Percentiles rank a stretch among this genome's conserved stretches.
Conservation (phyloP, 2,888 invertebrate species). For the Oxytorus armatus region DNA sequence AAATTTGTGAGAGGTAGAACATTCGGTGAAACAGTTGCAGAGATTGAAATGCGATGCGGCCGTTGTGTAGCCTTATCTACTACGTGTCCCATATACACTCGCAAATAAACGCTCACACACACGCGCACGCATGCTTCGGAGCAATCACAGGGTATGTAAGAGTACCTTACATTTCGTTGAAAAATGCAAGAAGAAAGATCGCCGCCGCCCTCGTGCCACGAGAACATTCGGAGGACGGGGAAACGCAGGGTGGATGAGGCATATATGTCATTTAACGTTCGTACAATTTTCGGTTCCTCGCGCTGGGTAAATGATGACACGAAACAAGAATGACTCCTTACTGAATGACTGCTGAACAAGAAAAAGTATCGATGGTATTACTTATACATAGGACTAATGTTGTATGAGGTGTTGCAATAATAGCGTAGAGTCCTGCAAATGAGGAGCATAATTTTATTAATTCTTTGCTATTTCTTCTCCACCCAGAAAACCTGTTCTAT, state of each 20-base stretch:
- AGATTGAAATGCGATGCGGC: constrained; percentile 27
- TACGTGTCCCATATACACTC: not conserved
- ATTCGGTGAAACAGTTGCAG: not conserved
- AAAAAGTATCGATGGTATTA: not conserved
- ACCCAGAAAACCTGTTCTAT: not conserved
- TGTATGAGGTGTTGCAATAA: constrained; percentile 8
- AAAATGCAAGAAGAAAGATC: constrained; percentile 21
- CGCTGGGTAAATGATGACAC: no score
- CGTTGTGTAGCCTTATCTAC: constrained; percentile 8
- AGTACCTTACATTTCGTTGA: no score
- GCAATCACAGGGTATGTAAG: not conserved
- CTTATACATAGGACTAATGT: not conserved
- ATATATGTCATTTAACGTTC: constrained; percentile 40
- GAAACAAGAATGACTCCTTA: no score
- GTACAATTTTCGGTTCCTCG: constrained; percentile 26
- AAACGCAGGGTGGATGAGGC: not conserved
- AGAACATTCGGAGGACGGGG: not conserved
- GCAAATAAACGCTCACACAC: not conserved
- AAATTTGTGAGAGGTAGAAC: not conserved
- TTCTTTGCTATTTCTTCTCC: constrained; percentile 19
- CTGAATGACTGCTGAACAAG: constrained; percentile 31
- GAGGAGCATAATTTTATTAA: constrained; percentile 38
- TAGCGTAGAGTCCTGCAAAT: constrained; percentile 10
- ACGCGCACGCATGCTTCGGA: not conserved
- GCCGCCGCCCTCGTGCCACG: not conserved